Base-by-base conservation (phyloP, 2,113 vertebrate genomes). In the Pygoscelis adeliae region DNA sequence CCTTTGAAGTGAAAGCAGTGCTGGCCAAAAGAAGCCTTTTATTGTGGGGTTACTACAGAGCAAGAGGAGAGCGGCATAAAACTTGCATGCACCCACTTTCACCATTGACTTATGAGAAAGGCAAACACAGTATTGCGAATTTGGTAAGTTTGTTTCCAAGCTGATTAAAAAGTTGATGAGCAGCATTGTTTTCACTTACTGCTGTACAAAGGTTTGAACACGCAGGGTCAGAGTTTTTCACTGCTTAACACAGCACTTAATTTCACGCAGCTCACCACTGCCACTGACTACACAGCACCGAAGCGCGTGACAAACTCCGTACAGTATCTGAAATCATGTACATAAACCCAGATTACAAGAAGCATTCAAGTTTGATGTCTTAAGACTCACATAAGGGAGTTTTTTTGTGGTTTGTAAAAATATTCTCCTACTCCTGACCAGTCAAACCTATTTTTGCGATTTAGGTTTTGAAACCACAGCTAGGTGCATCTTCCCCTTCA, bases 281-380 rank as follows among this genome's bases (percentile, higher is more conserved):
- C 14, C 21, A 18, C 16, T 0, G 1, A 4, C 52, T 17, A 8
- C 2, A 4, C 17, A 23, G 13, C 52, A 26, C 66, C 1, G n/a
- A 59, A 5, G 59, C 13, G 15, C 1, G 1, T 1, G 13, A 62
- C 38, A 34, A 71, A 25, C 30, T 20, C 19, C 6, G 5, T 13
- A 4, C 11, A 36, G 18, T 2, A 6, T 3, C 36, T 26, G 6
- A 23, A 59, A 27, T 11, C 4, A 12, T 0, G 0, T 4, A 21
- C 11, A 20, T 7, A 40, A 80, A 53, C 4, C 5, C 4, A 2
- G 1, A 6, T 0, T 11, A 36, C 7, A 14, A 27, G 15, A 12
- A 32, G 2, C 47, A 32, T 3, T 32, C 0, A 1, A 22, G 1
- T 10, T 5, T 5, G 1, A 4, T 8, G 5, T 4, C 36, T 59